Evolutionary conservation across 2,113 vertebrate species (phyloP).

Genomic region (Parus major): DNA sequence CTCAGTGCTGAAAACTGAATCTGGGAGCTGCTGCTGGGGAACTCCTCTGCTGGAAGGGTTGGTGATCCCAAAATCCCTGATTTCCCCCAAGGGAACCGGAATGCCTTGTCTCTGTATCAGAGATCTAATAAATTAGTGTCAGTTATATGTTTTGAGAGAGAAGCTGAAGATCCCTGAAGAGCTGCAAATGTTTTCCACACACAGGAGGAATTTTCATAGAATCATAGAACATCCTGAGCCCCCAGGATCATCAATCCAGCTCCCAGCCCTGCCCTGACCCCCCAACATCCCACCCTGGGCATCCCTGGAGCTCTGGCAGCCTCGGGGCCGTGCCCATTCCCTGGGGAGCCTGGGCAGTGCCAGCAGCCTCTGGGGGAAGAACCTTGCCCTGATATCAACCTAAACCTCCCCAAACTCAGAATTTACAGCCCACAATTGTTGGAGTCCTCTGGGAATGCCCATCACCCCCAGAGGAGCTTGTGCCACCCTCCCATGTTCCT

Average conservation of each 20-base stretch:
- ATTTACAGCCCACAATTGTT: not conserved
- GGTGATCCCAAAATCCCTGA: not conserved
- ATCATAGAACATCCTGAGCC: not conserved
- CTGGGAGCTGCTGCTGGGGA: not conserved
- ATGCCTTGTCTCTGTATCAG: not conserved
- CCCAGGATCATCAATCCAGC: rapidly evolving
- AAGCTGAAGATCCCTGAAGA: not conserved
- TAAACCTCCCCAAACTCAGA: not conserved
- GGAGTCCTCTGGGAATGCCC: not conserved
- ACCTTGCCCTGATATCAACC: not conserved
- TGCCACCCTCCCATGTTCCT: not conserved
- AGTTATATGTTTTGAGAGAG: not conserved
- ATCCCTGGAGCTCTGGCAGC: not conserved
- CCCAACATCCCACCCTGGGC: not conserved
- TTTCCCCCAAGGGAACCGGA: not conserved
- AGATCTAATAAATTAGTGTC: not conserved
- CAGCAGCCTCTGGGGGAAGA: not conserved
- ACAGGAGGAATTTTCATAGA: not conserved
- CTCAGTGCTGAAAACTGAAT: not conserved
- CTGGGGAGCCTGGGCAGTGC: not conserved
- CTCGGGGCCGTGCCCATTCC: not conserved
- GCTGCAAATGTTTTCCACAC: not conserved
- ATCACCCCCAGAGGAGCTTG: not conserved
- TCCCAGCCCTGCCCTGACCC: not conserved
- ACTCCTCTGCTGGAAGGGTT: not conserved